These are phyloP conservation scores for Pangasianodon gigas DNA, from an alignment of 2,113 vertebrate genomes.

Conservation along the genomic window DNA sequence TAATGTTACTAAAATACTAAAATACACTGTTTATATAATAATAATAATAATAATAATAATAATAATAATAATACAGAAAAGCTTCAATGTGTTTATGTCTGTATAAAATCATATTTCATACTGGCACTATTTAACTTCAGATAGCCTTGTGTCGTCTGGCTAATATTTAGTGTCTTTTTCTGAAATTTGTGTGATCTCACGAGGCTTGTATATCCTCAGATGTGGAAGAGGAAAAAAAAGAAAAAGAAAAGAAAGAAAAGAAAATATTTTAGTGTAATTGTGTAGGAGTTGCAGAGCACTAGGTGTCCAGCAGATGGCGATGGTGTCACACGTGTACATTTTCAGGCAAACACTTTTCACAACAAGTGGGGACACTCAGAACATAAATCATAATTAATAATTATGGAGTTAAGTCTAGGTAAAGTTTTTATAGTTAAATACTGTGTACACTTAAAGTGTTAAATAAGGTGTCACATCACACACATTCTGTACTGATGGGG, in stretches of 20 bases:
- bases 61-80: no score
- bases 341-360: neutral
- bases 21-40: no score
- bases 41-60: no score
- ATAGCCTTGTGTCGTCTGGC: neutral
- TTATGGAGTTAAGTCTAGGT: neutral
- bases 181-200: neutral
- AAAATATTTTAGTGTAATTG: neutral
- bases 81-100: no score
- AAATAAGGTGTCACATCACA: no score
- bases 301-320: neutral
- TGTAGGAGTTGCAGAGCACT: neutral
- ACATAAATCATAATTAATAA: neutral
- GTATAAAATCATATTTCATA: neutral
- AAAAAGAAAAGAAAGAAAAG: neutral
- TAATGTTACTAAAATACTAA: no score
- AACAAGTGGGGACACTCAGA: neutral
- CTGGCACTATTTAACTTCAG: no score
- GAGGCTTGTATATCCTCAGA: neutral
- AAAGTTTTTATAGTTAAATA: neutral
- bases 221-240: neutral
- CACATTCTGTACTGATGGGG: neutral
- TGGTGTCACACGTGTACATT: neutral
- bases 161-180: neutral
- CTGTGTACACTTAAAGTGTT: no score